Base-by-base conservation (phyloP, 2,797 vertebrate genomes). In the Alca torda region DNA sequence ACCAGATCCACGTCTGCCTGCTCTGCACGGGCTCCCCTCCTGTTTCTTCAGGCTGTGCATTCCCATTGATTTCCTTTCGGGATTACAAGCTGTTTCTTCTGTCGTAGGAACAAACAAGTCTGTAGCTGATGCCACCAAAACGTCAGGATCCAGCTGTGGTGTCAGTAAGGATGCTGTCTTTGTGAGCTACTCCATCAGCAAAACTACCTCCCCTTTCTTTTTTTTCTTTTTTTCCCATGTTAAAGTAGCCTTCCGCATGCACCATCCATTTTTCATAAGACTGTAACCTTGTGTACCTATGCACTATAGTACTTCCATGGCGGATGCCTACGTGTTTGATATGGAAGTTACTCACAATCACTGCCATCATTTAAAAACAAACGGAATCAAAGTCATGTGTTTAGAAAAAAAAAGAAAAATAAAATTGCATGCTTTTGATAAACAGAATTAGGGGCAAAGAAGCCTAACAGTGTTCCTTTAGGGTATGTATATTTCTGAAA, bases 331-430 rank as follows among this genome's bases (percentile, higher is more conserved):
- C 7, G 2, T 50, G 13, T 69, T 68, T 75, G 20, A 59, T 61
- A 43, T 2, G 39, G 43, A 84, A 68, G 23, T 77, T 53, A 59
- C 6, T 73, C 30, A 41, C 31, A 45, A 68, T 48, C 30, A 33
- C 13, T 37, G 5, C 14, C 7, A 64, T 48, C 0, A 28, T 26
- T 57, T 16, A 24, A 61, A 76, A 68, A 74, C 11, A 26, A 25
- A 7, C 0, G 4, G 15, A 45, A 48, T 8, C 6, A 5, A 43
- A 39, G 7, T 46, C 11, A 43, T 3, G 0, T 57, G 31, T 85
- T 74, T 45, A 14, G 11, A 76, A 57, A 72, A 84, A 50, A 82
- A 35, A 74, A 57, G 37, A 39, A 39, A 7, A 60, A 6, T 6
- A 21, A 61, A 70, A 72, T 12, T 5, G 15, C 35, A 46, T 21